Evolutionary conservation across 2,797 vertebrate species (phyloP).

Genomic region (Iguana delicatissima): DNA sequence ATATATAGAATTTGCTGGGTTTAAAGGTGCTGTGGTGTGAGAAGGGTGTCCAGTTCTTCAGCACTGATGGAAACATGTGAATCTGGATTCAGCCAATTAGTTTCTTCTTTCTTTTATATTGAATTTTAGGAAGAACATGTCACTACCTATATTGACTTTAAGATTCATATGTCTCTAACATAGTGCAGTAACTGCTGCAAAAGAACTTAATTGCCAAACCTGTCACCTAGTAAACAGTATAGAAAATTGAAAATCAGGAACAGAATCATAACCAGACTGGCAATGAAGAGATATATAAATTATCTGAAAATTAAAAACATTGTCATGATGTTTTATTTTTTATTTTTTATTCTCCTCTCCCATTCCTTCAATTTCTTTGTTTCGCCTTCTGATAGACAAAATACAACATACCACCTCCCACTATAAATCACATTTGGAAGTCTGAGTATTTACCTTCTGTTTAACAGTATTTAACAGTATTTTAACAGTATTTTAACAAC

Average conservation of each 20-base stretch:
- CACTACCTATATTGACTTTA: neutral
- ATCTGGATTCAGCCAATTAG: neutral
- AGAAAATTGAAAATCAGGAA: neutral
- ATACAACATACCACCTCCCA: neutral
- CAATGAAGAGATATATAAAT: neutral
- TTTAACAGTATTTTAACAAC: neutral
- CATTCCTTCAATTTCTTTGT: neutral
- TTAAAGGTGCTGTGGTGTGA: neutral
- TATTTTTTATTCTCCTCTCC: neutral
- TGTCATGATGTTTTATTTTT: neutral
- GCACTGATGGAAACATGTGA: too few relatives aligned
- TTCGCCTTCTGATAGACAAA: neutral
- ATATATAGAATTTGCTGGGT: neutral
- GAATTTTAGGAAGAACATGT: slow-evolving; percentile 14
- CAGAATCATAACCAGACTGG: neutral
- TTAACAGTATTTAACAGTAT: neutral
- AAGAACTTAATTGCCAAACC: too few relatives aligned
- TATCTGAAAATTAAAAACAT: slow-evolving; percentile 13
- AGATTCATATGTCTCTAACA: too few relatives aligned
- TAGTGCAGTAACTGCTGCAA: too few relatives aligned
- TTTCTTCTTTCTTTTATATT: neutral
- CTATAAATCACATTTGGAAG: neutral
- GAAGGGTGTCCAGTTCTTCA: neutral
- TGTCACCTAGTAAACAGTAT: neutral
- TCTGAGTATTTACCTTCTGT: neutral